Conservation (phyloP, 2,888 invertebrate species). For the Caenorhabditis sp. region DNA sequence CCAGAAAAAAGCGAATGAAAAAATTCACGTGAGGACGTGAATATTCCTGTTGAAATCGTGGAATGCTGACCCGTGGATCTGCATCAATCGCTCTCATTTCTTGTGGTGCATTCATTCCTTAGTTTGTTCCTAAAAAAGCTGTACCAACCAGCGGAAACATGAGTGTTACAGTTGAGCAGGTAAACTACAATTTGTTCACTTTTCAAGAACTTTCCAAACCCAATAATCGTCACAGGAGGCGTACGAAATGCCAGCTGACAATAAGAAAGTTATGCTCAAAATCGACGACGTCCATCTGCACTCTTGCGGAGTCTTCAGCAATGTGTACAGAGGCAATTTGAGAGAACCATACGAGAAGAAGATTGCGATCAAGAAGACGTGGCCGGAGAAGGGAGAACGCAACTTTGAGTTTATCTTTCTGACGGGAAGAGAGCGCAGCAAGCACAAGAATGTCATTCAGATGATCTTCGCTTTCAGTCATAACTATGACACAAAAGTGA, state of each 20-base stretch:
- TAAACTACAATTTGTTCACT: too few relatives aligned
- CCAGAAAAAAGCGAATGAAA: too few relatives aligned
- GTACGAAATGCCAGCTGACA: constrained; percentile 66
- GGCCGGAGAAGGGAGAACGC: constrained; percentile 67
- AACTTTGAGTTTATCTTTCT: constrained; percentile 68
- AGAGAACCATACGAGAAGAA: constrained; percentile 65
- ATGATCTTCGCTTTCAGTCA: constrained; percentile 73
- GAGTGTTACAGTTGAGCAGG: constrained; percentile 65
- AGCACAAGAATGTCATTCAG: constrained; percentile 72
- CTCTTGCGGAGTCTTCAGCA: constrained; percentile 68
- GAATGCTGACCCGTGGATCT: too few relatives aligned
- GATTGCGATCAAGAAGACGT: constrained; percentile 77
- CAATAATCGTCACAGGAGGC: constrained; percentile 60
- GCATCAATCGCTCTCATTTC: too few relatives aligned
- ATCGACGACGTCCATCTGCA: constrained; percentile 68
- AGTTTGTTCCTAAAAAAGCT: constrained; percentile 24
- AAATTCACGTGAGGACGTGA: too few relatives aligned
- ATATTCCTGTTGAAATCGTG: too few relatives aligned
- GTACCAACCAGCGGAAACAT: constrained; percentile 29
- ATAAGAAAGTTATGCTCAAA: constrained; percentile 67
- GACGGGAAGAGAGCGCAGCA: constrained; percentile 63
- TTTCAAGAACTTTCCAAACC: neutral
- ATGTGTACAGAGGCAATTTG: constrained; percentile 68
- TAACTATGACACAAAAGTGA: constrained; percentile 52
- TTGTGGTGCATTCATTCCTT: neutral